A percentile compares a stretch with the other conserved stretches of the same genome.
Evolutionary conservation across 2,113 vertebrate genomes (phyloP).

Genomic region (Puntigrus tetrazona): DNA sequence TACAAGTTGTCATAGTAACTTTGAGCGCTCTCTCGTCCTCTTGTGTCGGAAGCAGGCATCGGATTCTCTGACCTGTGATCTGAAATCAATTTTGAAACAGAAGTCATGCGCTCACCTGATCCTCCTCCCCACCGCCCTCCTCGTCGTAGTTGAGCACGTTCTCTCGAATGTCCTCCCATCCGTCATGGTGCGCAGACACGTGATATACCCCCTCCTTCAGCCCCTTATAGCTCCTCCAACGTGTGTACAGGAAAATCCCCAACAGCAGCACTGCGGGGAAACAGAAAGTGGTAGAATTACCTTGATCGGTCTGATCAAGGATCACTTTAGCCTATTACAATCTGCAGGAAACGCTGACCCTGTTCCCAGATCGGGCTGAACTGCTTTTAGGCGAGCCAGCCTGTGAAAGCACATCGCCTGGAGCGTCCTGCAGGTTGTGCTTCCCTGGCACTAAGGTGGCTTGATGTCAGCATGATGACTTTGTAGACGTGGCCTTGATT

Average conservation of each 20-base stretch:
- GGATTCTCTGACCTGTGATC: slow-evolving; percentile 17
- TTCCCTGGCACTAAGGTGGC: slow-evolving; percentile 13
- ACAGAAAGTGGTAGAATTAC: slow-evolving; percentile 35
- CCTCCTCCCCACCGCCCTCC: slow-evolving; percentile 87
- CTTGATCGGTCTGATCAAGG: neutral
- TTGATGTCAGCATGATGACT: slow-evolving; percentile 28
- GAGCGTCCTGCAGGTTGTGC: neutral
- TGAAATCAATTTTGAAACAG: slow-evolving; percentile 2
- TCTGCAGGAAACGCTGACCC: neutral
- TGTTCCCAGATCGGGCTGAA: neutral
- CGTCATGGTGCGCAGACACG: slow-evolving; percentile 75
- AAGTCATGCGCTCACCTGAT: slow-evolving; percentile 76
- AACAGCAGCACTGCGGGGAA: slow-evolving; percentile 77
- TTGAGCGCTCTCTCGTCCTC: slow-evolving; percentile 2
- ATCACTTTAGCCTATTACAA: neutral
- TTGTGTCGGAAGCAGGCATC: neutral
- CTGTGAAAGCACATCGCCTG: slow-evolving; percentile 18
- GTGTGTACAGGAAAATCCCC: slow-evolving; percentile 80
- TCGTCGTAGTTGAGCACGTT: slow-evolving; percentile 89
- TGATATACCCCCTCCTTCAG: slow-evolving; percentile 78
- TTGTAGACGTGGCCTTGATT: slow-evolving; percentile 29
- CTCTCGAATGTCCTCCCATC: slow-evolving; percentile 86
- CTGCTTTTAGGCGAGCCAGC: neutral
- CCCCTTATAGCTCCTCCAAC: slow-evolving; percentile 76
- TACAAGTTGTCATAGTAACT: slow-evolving; percentile 50